Evolutionary conservation across 2,888 invertebrate species (phyloP).

Genomic region (Calameuta idolon): DNA sequence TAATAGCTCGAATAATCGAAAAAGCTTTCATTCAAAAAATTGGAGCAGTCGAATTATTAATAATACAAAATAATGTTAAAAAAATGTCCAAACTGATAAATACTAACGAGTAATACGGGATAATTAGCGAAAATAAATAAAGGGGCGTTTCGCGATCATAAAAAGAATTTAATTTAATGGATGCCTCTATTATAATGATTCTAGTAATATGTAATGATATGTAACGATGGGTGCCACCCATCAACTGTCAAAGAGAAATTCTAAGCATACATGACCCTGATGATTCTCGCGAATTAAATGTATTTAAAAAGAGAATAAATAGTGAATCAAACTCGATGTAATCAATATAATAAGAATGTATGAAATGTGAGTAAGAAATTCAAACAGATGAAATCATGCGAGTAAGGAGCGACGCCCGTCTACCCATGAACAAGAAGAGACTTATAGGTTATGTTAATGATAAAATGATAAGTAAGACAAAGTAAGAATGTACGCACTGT

Average conservation of each 20-base stretch:
- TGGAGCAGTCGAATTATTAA: neutral
- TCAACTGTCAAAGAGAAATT: slow-evolving; percentile 54
- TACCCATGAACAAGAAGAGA: neutral
- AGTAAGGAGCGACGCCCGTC: neutral
- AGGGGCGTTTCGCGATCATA: neutral
- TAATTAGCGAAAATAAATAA: neutral
- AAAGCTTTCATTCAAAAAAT: neutral
- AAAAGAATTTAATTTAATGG: neutral
- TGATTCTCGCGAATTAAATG: neutral
- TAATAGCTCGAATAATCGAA: neutral
- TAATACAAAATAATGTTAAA: neutral
- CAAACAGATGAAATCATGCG: neutral
- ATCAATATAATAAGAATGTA: neutral
- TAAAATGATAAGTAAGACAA: neutral
- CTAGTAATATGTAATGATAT: neutral
- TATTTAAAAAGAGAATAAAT: neutral
- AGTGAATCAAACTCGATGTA: neutral
- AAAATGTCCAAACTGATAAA: neutral
- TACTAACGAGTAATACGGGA: neutral
- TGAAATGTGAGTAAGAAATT: neutral
- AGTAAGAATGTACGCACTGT: slow-evolving; percentile 68
- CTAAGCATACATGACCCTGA: slow-evolving; percentile 1
- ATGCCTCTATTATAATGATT: slow-evolving; percentile 6
- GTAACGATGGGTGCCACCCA: slow-evolving; percentile 34
- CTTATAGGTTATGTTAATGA: slow-evolving; percentile 25